These are phyloP conservation scores for Climacteris rufus DNA, from an alignment of 2,113 vertebrate genomes.

Conservation along the genomic window DNA sequence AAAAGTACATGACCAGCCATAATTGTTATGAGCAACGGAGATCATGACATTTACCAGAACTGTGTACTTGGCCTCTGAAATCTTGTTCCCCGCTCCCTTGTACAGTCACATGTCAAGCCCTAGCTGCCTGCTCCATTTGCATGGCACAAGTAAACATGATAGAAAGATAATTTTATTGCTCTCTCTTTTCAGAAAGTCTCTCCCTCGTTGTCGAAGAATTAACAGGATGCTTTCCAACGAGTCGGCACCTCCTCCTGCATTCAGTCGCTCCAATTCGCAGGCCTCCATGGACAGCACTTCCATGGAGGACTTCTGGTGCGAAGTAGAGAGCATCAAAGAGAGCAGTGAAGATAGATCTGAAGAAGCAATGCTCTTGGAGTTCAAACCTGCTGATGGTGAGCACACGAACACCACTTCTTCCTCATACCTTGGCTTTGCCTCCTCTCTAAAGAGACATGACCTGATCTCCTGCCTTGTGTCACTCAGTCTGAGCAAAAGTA, in stretches of 20 bases:
- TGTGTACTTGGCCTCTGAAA: not conserved
- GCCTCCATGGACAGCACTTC: slow-evolving; percentile 78
- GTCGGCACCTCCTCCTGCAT: slow-evolving; percentile 62
- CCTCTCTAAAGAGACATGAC: too few relatives aligned
- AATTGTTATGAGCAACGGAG: not conserved
- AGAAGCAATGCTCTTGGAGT: slow-evolving; percentile 68
- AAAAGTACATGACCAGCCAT: not conserved
- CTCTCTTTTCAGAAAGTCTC: slow-evolving; percentile 73
- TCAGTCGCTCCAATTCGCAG: slow-evolving; percentile 75
- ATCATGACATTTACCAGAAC: not conserved
- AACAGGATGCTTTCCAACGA: slow-evolving; percentile 83
- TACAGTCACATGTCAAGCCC: not conserved
- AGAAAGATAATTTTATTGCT: not conserved
- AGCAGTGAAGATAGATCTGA: slow-evolving; percentile 64
- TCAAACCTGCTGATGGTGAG: slow-evolving; percentile 80
- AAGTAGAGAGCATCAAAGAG: slow-evolving; percentile 82
- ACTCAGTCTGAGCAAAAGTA: not conserved
- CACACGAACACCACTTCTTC: not conserved
- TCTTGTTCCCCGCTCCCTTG: not conserved
- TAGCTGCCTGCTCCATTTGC: not conserved
- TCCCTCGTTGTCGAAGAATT: slow-evolving; percentile 70
- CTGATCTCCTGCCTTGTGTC: accelerated
- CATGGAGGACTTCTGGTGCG: slow-evolving; percentile 88
- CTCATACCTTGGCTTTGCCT: not conserved
- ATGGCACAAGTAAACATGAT: not conserved